Evolutionary conservation across 2,113 vertebrate species (phyloP).

Genomic region (Chionodraco myersi): DNA sequence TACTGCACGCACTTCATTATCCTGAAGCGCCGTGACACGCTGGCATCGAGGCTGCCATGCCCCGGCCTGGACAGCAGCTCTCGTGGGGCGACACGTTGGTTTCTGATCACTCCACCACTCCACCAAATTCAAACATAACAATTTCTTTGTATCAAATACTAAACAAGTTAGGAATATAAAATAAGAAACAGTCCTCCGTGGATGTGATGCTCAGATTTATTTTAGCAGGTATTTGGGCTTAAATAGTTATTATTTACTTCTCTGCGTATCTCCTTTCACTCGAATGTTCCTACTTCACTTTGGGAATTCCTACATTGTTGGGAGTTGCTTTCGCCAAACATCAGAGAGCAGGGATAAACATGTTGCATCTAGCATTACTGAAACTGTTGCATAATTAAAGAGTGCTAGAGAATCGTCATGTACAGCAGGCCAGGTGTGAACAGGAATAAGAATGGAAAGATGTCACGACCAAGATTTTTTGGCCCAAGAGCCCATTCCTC

Average conservation of each 20-base stretch:
- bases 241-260: background rate
- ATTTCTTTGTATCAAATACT: background rate
- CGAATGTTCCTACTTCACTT: background rate
- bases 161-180: background rate
- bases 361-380: conserved; percentile 35
- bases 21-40: conserved; percentile 32
- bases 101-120: background rate
- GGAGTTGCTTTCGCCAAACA: background rate
- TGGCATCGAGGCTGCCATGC: conserved; percentile 3
- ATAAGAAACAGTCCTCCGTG: no score
- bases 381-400: conserved; percentile 41
- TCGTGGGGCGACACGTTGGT: background rate
- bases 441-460: background rate
- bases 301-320: conserved; percentile 31
- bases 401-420: conserved; percentile 2
- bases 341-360: conserved; percentile 41
- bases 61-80: background rate
- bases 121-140: background rate
- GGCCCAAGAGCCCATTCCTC: conserved; percentile 3
- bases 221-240: background rate
- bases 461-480: conserved; percentile 21
- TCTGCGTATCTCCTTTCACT: background rate
- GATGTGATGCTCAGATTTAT: background rate
- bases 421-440: conserved; percentile 32
- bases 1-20: conserved; percentile 54